These are phyloP conservation scores for Heteractis magnifica DNA, from an alignment of 92 coral and sea anemone species.

Conservation along the genomic window DNA sequence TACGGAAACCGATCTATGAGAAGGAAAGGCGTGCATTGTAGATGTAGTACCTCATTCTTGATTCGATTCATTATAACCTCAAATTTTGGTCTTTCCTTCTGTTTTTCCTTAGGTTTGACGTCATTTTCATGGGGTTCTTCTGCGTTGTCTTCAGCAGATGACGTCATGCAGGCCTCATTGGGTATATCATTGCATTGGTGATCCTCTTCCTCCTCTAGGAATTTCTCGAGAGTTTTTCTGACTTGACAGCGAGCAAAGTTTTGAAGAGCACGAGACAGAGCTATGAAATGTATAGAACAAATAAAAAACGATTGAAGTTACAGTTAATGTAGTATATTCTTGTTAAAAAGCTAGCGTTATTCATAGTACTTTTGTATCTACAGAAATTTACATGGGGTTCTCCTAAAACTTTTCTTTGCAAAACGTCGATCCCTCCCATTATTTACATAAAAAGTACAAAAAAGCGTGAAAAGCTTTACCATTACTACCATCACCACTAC, in stretches of 20 bases:
- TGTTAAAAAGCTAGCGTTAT: no score
- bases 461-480: no score
- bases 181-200: conserved; percentile 35
- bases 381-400: no score
- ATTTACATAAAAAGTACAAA: no score
- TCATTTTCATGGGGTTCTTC: conserved; percentile 4
- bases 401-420: no score
- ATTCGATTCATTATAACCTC: conserved; percentile 51
- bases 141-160: not conserved
- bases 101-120: not conserved
- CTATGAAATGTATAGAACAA: conserved; percentile 7
- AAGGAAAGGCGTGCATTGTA: not conserved
- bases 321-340: not conserved
- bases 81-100: conserved; percentile 34
- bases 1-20: no score
- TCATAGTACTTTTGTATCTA: no score
- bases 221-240: conserved; percentile 51
- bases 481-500: not conserved
- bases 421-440: no score
- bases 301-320: not conserved
- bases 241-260: conserved; percentile 60
- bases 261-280: conserved; percentile 71
- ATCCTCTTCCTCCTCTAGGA: conserved; percentile 55
- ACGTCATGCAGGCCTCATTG: conserved; percentile 26
- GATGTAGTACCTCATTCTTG: conserved; percentile 55